Base-by-base conservation (phyloP, 2,888 invertebrate species). In the Sphaeridia pumilis region DNA sequence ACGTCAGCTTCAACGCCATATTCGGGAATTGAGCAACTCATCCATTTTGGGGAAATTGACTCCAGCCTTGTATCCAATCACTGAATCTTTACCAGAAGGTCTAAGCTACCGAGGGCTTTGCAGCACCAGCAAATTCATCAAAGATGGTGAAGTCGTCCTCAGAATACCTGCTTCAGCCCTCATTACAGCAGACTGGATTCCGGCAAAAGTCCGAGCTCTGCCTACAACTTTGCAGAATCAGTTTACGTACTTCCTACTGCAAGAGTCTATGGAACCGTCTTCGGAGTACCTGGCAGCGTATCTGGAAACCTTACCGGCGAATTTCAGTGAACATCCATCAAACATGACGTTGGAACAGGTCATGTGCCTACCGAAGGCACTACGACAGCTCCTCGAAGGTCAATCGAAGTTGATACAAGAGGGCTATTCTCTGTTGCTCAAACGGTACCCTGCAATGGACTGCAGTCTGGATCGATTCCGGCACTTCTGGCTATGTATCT, bases 201-300 rank as follows among this genome's bases (percentile, higher is more conserved):
- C 51, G 5, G 5, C n/a, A 4, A 42, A 4, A 10, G 31, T 45
- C 1, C 22, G 10, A 25, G n/a, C n/a, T 7, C 38, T 55, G 44
- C 52, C 20, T 52, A 61, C 21, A 56, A 53, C 77, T 53, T 80
- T 84, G 61, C 87, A 87, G 66, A 79, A 83, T 57, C 70, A 86
- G 24, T 70, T 92, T 61, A 78, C 84, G 4, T 72, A 83, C 56
- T 92, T 84, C 72, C 69, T 93, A 31, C 69, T 81, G 38, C 78
- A 78, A 68, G 81, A 87, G 68, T 78, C 73, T 63, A 76, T 78
- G 65, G 72, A 70, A 34, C 63, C 66, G 7, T 71, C 22, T 80
- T 82, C 0, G 69, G 70, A 79, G 7, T 21, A 50, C 17, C 21
- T 49, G n/a, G 69, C 71, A 65, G 69, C 75, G 45, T 89, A 87